Conservation (phyloP, 2,113 vertebrate genomes). For the Probosciger aterrimus region DNA sequence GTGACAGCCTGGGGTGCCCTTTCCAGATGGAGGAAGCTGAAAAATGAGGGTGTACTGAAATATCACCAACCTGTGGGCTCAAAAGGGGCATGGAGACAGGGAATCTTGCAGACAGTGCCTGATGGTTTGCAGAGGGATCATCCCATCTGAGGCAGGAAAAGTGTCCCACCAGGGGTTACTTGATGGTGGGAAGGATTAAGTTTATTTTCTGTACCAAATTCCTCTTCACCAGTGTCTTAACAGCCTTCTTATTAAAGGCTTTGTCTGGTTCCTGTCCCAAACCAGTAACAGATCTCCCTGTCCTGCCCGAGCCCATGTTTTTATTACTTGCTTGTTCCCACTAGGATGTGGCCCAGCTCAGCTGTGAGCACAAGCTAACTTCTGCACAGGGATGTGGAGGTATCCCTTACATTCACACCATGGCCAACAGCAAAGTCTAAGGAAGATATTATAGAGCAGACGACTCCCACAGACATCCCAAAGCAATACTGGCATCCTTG, state of each 20-base stretch:
- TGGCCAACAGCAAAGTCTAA: neutral
- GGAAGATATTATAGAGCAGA: neutral
- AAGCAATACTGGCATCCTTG: neutral
- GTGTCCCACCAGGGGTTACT: neutral
- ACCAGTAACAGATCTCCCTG: neutral
- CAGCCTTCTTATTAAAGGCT: neutral
- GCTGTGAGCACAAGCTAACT: neutral
- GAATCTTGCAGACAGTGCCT: neutral
- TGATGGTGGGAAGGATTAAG: rapidly evolving
- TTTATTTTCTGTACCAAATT: neutral
- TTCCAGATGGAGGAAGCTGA: neutral
- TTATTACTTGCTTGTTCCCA: neutral
- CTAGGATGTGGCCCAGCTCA: too few species aligned
- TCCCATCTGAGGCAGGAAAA: neutral
- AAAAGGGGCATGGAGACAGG: rapidly evolving
- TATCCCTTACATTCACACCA: neutral
- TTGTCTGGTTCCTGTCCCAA: neutral
- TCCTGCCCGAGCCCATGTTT: neutral
- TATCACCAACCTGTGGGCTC: neutral
- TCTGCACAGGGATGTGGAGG: neutral
- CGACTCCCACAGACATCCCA: neutral
- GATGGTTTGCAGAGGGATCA: rapidly evolving
- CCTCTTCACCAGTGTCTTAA: neutral
- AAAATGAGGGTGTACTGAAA: neutral
- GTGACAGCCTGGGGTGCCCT: neutral